Base-by-base conservation (phyloP, 2,113 vertebrate genomes). In the Oryzias celebensis region DNA sequence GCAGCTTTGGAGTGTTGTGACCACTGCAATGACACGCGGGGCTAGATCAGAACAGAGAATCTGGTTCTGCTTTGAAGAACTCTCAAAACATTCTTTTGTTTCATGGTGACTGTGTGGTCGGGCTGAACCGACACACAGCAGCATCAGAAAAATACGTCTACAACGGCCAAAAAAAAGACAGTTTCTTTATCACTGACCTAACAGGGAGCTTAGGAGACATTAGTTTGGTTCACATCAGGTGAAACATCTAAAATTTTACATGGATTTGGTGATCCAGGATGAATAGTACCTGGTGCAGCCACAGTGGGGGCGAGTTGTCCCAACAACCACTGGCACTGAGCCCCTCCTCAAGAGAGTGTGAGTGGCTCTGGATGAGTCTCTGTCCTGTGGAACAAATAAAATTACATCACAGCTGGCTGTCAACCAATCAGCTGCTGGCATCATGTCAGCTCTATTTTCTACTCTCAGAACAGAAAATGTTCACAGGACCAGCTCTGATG, bases 251-350 rank as follows among this genome's bases (percentile, higher is more conserved):
- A 12, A 12, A 12, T 8, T 36, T 6, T 12, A 44, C 42, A 44
- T 15, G 5, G 43, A 6, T 45, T 4, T 14, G 43, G 14, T 45
- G 16, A 47, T 3, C 15, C 15, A 18, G 45, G 45, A 17, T 18
- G 45, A 52, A 5, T 43, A 31, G 72, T 74, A 80, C 81, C 81
- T 72, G 0, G 61, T 77, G 51, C 77, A 74, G 53, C 81, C 81
- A 80, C 81, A 72, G 46, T 71, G 71, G 67, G 64, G n/a, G 3
- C 8, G 28, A 7, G 18, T 1, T 0, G 70, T 41, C 4, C 2
- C 10, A 6, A 36, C 23, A 0, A 14, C 53, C 0, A 14, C 49
- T 0, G 70, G 73, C 0, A 68, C 67, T 0, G 73, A 83, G 5
- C 45, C 71, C 36, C 77, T 80, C 62, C 77, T 74, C 15, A 17